These are phyloP conservation scores for Calephelis perditalis DNA, from an alignment of 2,888 invertebrate species.

Conservation along the genomic window DNA sequence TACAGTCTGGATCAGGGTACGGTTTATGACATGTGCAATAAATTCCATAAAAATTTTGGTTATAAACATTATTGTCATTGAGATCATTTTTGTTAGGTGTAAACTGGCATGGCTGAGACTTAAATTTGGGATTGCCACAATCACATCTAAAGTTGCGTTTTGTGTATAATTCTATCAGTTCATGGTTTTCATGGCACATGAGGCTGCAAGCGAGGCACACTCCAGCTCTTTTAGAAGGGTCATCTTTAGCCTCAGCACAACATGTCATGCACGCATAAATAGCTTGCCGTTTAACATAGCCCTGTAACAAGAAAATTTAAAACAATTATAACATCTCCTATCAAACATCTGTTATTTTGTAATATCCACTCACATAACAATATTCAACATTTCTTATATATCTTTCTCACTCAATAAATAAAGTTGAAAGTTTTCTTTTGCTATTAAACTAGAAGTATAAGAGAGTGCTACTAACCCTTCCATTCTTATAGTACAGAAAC, in stretches of 20 bases:
- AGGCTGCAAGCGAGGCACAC: constrained; percentile 96
- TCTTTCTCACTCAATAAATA: too few species aligned
- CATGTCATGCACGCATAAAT: constrained; percentile 97
- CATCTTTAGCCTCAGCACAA: constrained; percentile 80
- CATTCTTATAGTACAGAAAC: too few species aligned
- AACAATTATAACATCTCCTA: too few species aligned
- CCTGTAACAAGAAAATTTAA: constrained; percentile 74
- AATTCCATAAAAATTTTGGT: constrained; percentile 95
- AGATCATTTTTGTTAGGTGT: constrained; percentile 78
- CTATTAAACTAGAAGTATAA: too few species aligned
- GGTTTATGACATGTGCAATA: constrained; percentile 96
- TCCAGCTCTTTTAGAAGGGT: constrained; percentile 83
- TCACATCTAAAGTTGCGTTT: constrained; percentile 97
- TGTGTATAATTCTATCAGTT: constrained; percentile 96
- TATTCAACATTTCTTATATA: too few species aligned
- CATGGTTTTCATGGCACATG: constrained; percentile 97
- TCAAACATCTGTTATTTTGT: too few species aligned
- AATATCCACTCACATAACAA: too few species aligned
- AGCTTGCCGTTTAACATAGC: constrained; percentile 94
- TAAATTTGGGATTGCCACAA: constrained; percentile 91
- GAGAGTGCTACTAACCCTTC: too few species aligned
- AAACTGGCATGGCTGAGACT: constrained; percentile 82
- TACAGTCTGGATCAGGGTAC: constrained; percentile 94
- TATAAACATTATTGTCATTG: constrained; percentile 88
- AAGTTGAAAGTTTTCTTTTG: too few species aligned